Evolutionary conservation across 2,113 vertebrate species (phyloP).

Genomic region (Paradoxurus hermaphroditus): DNA sequence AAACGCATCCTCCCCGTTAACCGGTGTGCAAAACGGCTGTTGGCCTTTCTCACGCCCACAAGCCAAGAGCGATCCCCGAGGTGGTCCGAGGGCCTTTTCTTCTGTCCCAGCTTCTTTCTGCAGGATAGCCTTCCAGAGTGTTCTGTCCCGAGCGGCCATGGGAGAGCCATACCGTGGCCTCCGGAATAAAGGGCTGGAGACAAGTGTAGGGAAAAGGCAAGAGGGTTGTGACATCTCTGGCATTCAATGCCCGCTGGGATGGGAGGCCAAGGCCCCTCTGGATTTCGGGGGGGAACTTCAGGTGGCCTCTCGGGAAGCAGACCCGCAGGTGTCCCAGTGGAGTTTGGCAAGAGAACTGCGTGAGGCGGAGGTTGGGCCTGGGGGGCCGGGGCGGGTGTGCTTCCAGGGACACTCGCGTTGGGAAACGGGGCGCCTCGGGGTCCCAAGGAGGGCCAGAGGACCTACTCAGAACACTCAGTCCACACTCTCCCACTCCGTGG

Average conservation of each 20-base stretch:
- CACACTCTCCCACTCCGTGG: not conserved
- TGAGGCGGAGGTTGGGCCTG: not conserved
- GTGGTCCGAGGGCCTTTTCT: not conserved
- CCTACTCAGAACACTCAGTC: not conserved
- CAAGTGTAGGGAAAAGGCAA: not conserved
- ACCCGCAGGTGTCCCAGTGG: not conserved
- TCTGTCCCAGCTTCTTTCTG: not conserved
- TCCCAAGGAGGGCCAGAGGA: not conserved
- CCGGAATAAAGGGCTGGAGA: not conserved
- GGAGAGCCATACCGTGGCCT: not conserved
- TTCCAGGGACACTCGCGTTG: not conserved
- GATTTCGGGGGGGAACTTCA: not conserved
- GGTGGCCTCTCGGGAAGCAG: not conserved
- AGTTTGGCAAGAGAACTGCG: not conserved
- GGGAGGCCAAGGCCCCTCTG: not conserved
- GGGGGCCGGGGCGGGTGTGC: not conserved
- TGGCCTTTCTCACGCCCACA: not conserved
- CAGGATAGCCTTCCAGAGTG: not conserved
- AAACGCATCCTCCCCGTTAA: constrained; percentile 20
- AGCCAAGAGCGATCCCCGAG: not conserved
- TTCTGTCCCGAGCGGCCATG: not conserved
- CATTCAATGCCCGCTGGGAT: not conserved
- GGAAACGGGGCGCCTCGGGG: not conserved
- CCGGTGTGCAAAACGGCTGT: not conserved
- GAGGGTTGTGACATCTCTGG: not conserved